Evolutionary conservation across 2,113 vertebrate species (phyloP).

Genomic region (Xiphias gladius): DNA sequence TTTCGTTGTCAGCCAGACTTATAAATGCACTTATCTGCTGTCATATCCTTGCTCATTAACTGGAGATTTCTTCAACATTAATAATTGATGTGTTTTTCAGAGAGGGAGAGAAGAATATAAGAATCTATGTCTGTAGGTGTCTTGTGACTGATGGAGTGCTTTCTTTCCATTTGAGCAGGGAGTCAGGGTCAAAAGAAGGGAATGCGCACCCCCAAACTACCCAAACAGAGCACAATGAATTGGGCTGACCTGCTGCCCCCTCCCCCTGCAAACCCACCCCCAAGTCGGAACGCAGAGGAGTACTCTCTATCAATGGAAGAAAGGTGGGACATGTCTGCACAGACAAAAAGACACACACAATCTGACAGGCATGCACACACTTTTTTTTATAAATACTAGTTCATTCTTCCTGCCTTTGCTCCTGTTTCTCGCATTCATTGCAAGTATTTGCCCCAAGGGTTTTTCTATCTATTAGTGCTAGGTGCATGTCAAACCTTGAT

Average conservation of each 20-base stretch:
- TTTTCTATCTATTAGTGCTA: constrained; percentile 61
- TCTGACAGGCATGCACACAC: constrained; percentile 35
- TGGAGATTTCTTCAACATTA: constrained; percentile 46
- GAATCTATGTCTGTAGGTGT: constrained; percentile 35
- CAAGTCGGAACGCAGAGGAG: constrained; percentile 90
- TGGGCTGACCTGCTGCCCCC: constrained; percentile 97
- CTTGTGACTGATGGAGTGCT: constrained; percentile 58
- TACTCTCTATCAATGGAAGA: constrained; percentile 91
- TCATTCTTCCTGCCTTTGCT: constrained; percentile 25
- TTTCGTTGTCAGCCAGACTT: constrained; percentile 49
- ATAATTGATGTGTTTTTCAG: constrained; percentile 60
- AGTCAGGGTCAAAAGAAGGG: constrained; percentile 99
- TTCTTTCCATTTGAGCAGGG: constrained; percentile 81
- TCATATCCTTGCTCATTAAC: constrained; percentile 56
- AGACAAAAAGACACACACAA: constrained; percentile 45
- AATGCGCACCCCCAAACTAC: constrained; percentile 91
- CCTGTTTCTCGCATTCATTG: constrained; percentile 32
- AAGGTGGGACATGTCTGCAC: constrained; percentile 84
- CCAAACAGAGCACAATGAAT: constrained; percentile 96
- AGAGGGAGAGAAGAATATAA: constrained; percentile 17
- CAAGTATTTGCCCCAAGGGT: constrained; percentile 40
- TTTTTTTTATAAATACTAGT: constrained; percentile 34
- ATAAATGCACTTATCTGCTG: constrained; percentile 63
- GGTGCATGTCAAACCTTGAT: constrained; percentile 65
- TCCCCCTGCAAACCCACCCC: constrained; percentile 94